These are phyloP conservation scores for Arrhopalites spinosus DNA, from an alignment of 2,888 invertebrate species.

Conservation along the genomic window DNA sequence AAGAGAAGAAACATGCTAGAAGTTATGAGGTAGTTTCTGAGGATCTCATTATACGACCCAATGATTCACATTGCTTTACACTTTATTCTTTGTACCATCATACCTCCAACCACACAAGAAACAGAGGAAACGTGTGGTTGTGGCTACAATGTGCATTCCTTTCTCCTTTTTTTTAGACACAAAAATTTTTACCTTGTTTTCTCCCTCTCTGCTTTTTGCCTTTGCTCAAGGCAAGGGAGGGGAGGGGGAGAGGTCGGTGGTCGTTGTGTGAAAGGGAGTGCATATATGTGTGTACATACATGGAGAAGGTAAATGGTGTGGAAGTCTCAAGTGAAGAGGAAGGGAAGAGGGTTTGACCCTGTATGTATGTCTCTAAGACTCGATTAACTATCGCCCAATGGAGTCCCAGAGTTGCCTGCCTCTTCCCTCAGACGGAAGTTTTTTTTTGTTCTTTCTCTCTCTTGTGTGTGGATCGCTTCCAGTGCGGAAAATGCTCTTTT, in stretches of 20 bases:
- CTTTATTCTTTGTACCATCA: not conserved
- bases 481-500: conserved; percentile 10
- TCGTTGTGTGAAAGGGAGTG: not conserved
- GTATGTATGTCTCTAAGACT: not conserved
- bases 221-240: no score
- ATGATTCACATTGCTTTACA: conserved; percentile 7
- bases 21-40: conserved; percentile 1
- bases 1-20: not conserved
- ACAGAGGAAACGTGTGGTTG: no score
- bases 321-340: conserved; percentile 1
- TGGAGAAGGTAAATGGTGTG: conserved; percentile 11
- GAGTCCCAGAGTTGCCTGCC: not conserved
- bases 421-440: no score
- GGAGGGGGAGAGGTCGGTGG: not conserved
- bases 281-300: not conserved
- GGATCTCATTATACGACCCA: conserved; percentile 7
- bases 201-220: no score
- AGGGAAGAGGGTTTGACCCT: conserved; percentile 17
- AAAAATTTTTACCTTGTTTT: not conserved
- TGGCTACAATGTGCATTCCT: no score
- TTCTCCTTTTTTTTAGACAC: no score
- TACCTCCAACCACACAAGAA: not conserved
- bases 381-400: conserved; percentile 17
- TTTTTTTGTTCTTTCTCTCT: not conserved
- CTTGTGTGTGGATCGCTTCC: not conserved